A percentile compares a stretch with the other conserved stretches of the same genome.
Evolutionary conservation across 2,888 invertebrate species (phyloP).

Genomic region (Ariolimax columbianus): DNA sequence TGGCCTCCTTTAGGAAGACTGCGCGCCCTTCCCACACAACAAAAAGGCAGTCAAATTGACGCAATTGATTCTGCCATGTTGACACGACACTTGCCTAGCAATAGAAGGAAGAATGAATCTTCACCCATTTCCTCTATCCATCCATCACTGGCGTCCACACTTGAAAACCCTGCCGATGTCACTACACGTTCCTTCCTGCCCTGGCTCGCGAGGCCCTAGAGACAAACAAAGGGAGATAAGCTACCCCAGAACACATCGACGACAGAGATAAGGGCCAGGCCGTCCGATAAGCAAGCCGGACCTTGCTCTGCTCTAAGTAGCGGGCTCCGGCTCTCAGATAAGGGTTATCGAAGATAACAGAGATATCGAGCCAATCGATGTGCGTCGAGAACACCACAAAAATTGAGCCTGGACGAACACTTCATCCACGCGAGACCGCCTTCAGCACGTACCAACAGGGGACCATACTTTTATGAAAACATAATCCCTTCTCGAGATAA

Average conservation of each 20-base stretch:
- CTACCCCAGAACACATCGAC: conserved; percentile 17
- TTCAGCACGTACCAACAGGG: no score
- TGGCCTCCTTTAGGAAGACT: no score
- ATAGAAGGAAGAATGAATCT: neutral
- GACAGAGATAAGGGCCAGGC: neutral
- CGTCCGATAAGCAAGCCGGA: neutral
- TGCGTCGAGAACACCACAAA: no score
- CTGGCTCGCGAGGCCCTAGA: neutral
- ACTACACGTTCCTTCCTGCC: neutral
- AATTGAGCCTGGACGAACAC: no score
- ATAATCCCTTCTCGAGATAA: no score
- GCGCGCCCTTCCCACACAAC: no score
- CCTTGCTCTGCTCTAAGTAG: conserved; percentile 2
- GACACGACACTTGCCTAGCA: no score
- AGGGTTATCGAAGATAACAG: neutral
- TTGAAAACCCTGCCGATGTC: neutral
- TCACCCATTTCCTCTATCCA: conserved; percentile 12
- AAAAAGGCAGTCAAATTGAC: no score
- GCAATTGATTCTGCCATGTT: no score
- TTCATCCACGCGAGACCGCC: no score
- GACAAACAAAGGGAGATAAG: conserved; percentile 41
- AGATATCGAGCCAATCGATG: conserved; percentile 3
- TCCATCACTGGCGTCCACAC: conserved; percentile 1
- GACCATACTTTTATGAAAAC: no score
- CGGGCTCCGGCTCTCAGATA: neutral